Evolutionary conservation across 2,113 vertebrate species (phyloP).

Genomic region (Anseranas semipalmata): DNA sequence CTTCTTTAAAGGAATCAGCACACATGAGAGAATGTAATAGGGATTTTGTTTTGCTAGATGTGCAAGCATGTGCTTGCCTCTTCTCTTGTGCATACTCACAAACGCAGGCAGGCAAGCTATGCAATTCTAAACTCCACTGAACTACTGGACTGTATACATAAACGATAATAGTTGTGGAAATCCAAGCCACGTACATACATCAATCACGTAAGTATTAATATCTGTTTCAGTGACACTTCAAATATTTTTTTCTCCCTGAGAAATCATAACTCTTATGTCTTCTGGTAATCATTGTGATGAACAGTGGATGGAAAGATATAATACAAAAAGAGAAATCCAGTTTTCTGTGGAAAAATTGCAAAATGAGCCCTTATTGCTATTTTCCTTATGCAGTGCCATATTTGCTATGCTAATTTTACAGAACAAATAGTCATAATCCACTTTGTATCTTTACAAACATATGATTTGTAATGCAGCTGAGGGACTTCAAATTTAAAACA

Average conservation of each 20-base stretch:
- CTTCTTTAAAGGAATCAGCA: background rate
- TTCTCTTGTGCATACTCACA: background rate
- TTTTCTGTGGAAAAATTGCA: background rate
- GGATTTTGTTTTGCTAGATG: background rate
- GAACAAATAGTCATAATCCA: background rate
- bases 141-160: background rate
- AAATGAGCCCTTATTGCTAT: background rate
- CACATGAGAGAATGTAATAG: background rate
- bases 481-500: background rate
- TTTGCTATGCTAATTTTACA: background rate
- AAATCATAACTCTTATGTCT: background rate
- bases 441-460: background rate
- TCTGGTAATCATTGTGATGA: background rate
- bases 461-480: background rate
- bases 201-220: background rate
- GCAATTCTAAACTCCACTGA: background rate
- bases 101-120: background rate
- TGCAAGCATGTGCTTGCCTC: background rate
- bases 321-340: background rate
- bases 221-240: background rate
- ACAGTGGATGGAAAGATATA: background rate
- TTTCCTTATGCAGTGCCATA: background rate
- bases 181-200: background rate
- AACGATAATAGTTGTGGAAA: background rate
- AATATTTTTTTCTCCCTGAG: background rate